Base-by-base conservation (phyloP, 2,113 vertebrate genomes). In the Carlito syrichta region DNA sequence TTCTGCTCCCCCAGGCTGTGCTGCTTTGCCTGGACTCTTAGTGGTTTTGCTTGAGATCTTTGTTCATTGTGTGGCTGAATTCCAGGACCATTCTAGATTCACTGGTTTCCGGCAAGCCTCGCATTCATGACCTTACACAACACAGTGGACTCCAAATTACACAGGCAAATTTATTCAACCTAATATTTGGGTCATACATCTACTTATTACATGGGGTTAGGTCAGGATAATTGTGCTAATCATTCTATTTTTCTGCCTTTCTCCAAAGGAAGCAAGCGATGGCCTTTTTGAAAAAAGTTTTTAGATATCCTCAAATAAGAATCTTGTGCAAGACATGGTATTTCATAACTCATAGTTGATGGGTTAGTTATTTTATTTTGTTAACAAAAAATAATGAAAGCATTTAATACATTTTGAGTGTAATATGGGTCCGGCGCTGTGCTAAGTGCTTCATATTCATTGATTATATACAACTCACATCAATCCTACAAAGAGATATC, bases 21-120 rank as follows among this genome's bases (percentile, higher is more conserved):
- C 30, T 56, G 78, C 60, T 35, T 82, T 23, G 40, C 69, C 78
- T 73, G 62, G 50, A 58, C 82, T 91, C 82, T 35, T 40, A 66
- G 56, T 40, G 27, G 32, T 86, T 94, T 97, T 95, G 76, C 97
- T 89, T 94, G 86, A 74, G 83, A 50, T 87, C 94, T 97, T 97
- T 96, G 89, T 96, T 98, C 62, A 71, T 48, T 91, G 63, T 48
- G 56, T 94, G 95, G 91, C 95, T 78, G 63, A 60, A 71, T 89
- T 97, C 89, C 96, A 96, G 84, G 40, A 13, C 89, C 58, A 62
- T 76, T 63, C 81, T 76, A 20, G 74, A 93, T 82, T 76, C 43
- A 82, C n/a, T 60, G 10, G 88, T 50, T 94, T 94, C 54, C 73
- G 82, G 54, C 20, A 84, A 54, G 32, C 86, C 22, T 95, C 68